Percentiles rank a stretch among this genome's conserved stretches.
phyloP scores from a whole-genome alignment of 1,140 invertebrate species.

The Drosophila punjabiensis region DNA sequence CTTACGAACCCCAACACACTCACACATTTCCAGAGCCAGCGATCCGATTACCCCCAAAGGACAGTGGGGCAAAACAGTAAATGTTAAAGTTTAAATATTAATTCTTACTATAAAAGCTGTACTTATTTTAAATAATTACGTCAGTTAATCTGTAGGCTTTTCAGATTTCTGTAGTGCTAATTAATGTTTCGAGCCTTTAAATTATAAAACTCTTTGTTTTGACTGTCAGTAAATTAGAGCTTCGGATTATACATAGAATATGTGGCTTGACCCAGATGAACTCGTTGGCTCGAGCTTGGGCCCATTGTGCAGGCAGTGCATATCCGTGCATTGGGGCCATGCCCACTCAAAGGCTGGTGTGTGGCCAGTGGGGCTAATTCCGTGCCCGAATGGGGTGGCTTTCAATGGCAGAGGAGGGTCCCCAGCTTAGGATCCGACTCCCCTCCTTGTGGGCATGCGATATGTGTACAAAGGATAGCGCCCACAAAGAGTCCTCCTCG shows the following conservation, averaged over 20 bases:
- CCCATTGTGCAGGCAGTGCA: conserved; percentile 31
- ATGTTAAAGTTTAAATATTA: neutral
- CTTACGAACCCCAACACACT: conserved; percentile 26
- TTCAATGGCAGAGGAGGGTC: conserved; percentile 32
- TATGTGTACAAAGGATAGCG: conserved; percentile 64
- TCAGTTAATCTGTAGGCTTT: neutral
- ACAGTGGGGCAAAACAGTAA: conserved; percentile 45
- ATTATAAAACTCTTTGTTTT: neutral
- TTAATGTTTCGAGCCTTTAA: neutral
- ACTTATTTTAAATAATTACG: neutral
- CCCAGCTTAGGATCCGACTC: conserved; percentile 8
- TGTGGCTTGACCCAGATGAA: conserved; percentile 17
- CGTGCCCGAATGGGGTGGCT: conserved; percentile 69
- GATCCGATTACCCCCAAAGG: conserved; percentile 64
- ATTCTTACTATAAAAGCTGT: neutral
- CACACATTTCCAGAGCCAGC: conserved; percentile 17
- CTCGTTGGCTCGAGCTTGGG: neutral
- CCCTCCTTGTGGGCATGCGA: conserved; percentile 44
- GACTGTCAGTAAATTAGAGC: neutral
- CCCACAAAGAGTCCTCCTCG: conserved; percentile 32
- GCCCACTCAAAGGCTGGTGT: conserved; percentile 65
- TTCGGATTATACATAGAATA: neutral
- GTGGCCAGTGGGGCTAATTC: conserved; percentile 79
- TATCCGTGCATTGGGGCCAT: conserved; percentile 65
- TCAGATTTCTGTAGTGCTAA: conserved; percentile 1